Conservation (phyloP, 2,113 vertebrate genomes). For the Mobula hypostoma region DNA sequence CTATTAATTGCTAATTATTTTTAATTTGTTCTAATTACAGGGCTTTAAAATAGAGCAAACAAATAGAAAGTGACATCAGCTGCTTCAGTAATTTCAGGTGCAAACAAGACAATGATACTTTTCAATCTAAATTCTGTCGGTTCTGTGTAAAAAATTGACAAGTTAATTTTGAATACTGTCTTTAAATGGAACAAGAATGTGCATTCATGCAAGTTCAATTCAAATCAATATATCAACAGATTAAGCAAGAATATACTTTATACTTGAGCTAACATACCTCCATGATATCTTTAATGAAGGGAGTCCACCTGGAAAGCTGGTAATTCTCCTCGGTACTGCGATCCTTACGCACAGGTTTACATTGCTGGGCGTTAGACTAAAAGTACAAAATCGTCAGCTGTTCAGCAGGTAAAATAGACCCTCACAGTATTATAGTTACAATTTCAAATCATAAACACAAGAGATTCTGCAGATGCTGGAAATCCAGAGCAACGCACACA, state of each 20-base stretch:
- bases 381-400: background rate
- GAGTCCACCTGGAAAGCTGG: conserved; percentile 91
- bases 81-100: background rate
- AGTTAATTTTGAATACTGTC: background rate
- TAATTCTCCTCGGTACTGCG: conserved; percentile 76
- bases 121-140: background rate
- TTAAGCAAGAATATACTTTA: background rate
- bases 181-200: background rate
- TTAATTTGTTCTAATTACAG: background rate
- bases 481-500: too few species aligned
- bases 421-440: background rate
- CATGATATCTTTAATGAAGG: conserved; percentile 88
- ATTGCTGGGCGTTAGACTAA: conserved; percentile 49
- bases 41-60: background rate
- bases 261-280: conserved; percentile 60
- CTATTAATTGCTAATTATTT: background rate
- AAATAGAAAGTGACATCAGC: background rate
- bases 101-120: conserved; percentile 39
- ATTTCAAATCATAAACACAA: too few species aligned
- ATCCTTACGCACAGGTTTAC: conserved; percentile 68
- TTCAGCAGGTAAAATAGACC: background rate
- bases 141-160: background rate
- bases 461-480: too few species aligned
- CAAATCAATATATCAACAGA: background rate
- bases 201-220: background rate